Base-by-base conservation (phyloP, 2,797 vertebrate genomes). In the Percopsis omiscomaycus region DNA sequence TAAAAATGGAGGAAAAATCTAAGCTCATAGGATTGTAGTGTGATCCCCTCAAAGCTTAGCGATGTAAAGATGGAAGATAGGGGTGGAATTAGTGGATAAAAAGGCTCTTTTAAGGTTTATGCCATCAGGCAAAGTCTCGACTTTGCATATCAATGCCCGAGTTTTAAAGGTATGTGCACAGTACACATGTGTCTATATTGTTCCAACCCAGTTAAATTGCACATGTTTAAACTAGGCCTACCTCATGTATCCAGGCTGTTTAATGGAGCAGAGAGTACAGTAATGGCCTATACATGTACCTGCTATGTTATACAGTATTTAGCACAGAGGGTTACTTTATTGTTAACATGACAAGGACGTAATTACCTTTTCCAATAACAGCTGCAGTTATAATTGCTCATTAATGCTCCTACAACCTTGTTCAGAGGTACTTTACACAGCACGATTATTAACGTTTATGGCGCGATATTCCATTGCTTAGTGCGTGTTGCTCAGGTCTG, bases 371-470 rank as follows among this genome's bases (percentile, higher is more conserved):
- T 86, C 84, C 85, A 78, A 86, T 88, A 91, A 86, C 74, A 84
- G 87, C 81, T 42, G 73, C 89, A 91, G 88, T 87, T 93, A 93
- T 95, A 93, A 95, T 95, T 94, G 92, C 88, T 93, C 89, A 88
- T 93, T 95, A 95, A 95, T 95, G 93, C 94, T 94, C 93, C 92
- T 88, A 89, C 92, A 93, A 91, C 90, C 92, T 92, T 73, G 86
- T 91, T 91, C 83, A 56, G 87, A 89, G 93, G 89, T 89, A 90
- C 88, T 93, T 85, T 84, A 89, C 92, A 91, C 89, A 89, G 92
- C 91, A 91, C 86, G 88, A 89, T 9, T 42, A 42, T 42, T 42
- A 9, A 42, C 37, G 37, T 42, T 91, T 91, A 94, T 90, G 92
- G 89, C 88, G 85, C 77, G 79, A 85, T 93, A 93, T 94, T 93